Base-by-base conservation (phyloP, 2,113 vertebrate species). In the Dipodomys stephensi region DNA sequence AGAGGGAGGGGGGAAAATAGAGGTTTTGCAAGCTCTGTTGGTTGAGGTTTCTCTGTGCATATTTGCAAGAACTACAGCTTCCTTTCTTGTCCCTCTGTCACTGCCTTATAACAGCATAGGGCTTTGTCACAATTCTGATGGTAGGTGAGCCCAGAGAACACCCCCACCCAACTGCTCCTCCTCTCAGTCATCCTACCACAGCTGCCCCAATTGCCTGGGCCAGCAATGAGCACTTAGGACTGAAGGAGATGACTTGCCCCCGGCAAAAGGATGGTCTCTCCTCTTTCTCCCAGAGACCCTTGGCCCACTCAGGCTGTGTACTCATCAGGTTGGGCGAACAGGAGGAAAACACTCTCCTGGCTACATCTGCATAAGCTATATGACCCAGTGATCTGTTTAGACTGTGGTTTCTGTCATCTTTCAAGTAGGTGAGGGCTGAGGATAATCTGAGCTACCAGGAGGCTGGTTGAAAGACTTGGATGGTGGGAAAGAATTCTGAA, bases 1-100 rank as follows among this genome's bases (percentile, higher is more conserved):
- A 97, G 94, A 93, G 79, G 87, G 92, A 95, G 80, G 83, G 86
- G 86, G 30, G 91, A 95, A 94, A 95, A 89, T n/a, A 65, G 91
- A 94, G 67, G 79, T 96, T 96, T 97, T 96, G 96, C 91, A 96
- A 97, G 74, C 79, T 90, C 49, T 79, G 67, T 88, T 95, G 95
- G 77, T 94, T 94, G 87, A 93, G 92, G 94, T 92, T 96, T 97
- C 95, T 94, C 77, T 91, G 90, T 49, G 83, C 49, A 77, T 94
- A 94, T 96, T 96, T 94, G 95, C 77, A 95, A 96, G 94, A 97
- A 97, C 94, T 92, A 74, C 81, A 90, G 87, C 89, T 96, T 96
- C 96, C 83, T 96, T 93, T 88, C 81, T 87, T 84, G 87, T 65
- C 77, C 90, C 69, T 88, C 9, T 4, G 84, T 72, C 95, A 81